Conservation (phyloP, 1,140 invertebrate species). For the Drosophila jambulina region DNA sequence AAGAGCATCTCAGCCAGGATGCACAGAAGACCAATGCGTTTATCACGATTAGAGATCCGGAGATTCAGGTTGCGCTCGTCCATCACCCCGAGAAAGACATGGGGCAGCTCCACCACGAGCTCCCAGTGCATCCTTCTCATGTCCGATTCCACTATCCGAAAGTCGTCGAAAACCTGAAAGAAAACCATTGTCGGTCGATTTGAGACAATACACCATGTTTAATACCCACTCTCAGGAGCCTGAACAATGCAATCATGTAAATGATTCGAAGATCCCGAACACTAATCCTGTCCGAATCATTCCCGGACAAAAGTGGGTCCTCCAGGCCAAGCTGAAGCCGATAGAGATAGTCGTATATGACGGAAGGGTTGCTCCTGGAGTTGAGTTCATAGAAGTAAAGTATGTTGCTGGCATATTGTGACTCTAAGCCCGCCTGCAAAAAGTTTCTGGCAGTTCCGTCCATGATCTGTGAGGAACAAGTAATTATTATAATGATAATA, state of each 20-base stretch:
- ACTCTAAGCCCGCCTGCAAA: constrained; percentile 19
- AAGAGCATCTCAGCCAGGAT: constrained; percentile 37
- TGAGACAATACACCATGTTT: too few relatives aligned
- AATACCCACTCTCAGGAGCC: constrained; percentile 31
- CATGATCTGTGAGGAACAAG: neutral
- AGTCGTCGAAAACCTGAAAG: constrained; percentile 19
- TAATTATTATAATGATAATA: neutral
- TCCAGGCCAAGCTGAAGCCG: constrained; percentile 3
- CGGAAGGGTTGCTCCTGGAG: neutral
- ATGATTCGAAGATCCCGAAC: constrained; percentile 13
- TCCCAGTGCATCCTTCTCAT: constrained; percentile 32
- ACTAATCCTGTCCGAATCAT: neutral
- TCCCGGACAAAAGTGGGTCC: too few relatives aligned
- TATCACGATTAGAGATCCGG: neutral
- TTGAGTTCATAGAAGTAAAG: constrained; percentile 1
- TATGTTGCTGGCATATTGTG: neutral
- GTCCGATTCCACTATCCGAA: constrained; percentile 2
- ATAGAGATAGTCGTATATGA: neutral
- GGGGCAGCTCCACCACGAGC: constrained; percentile 17
- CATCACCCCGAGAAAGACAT: neutral
- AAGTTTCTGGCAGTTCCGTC: neutral
- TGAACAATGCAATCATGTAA: constrained; percentile 28
- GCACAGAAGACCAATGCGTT: constrained; percentile 12
- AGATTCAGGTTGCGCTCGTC: neutral
- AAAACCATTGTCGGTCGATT: neutral